Base-by-base conservation (phyloP, 2,888 invertebrate species). In the Drosophila hawaiiensis region DNA sequence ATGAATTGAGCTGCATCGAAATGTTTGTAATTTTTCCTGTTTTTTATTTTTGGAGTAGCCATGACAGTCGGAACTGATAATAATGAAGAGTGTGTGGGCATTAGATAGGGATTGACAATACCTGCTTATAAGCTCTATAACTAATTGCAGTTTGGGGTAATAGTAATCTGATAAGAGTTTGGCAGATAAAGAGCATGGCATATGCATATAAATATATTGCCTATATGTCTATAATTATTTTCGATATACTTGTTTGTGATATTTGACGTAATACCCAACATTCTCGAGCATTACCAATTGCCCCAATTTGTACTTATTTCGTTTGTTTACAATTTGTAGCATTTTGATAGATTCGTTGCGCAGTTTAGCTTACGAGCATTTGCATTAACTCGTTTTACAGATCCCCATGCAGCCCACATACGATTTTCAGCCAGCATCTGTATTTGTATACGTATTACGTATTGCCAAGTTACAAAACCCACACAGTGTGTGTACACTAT, bases 301-400 rank as follows among this genome's bases (percentile, higher is more conserved):
- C 55, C 39, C 22, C 33, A 35, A 60, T 53, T 77, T 65, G 37
- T 52, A 63, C 28, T 53, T 41, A 31, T 62, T 55, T 35, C 31
- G 43, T 68, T 53, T 66, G 39, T 33, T 66, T 29, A 39, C 14
- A 64, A 33, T 49, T 58, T 47, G 29, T 49, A 25, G 25, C 39
- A 22, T 54, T 65, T 43, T 49, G 64, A 65, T 65, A 53, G 61
- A 76, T 75, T 79, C 53, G 72, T 76, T 68, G 64, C 79, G 76
- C 78, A 79, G 68, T 79, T 78, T 76, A 59, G 47, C 50, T 59
- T 63, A 47, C 66, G 52, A 53, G 52, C 49, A 59, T 72, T 72
- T 70, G 56, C 47, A 25, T 58, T 22, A 70, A 58, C 63, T 58
- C 62, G 52, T 71, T 56, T 70, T 33, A n/a, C 31, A 31, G 6